Base-by-base conservation (phyloP, 2,797 vertebrate species). In the Rachycentron canadum region DNA sequence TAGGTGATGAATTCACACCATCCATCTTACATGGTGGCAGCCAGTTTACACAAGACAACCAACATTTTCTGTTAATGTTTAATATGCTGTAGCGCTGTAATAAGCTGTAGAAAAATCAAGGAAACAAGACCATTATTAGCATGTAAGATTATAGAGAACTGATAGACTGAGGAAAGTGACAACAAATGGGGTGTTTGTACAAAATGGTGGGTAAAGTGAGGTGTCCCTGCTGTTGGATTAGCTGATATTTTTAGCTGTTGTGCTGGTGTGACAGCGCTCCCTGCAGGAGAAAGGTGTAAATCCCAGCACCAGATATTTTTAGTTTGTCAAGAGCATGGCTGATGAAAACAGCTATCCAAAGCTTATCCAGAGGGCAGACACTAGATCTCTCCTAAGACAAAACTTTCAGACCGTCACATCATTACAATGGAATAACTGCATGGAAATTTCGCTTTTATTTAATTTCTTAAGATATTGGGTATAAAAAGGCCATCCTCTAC, bases 1-100 rank as follows among this genome's bases (percentile, higher is more conserved):
- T 89, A 88, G 91, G 93, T 84, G 91, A 94, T 86, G 84, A 86
- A 82, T 41, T 77, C 75, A 85, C 85, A 86, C 83, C 81, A 63
- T 73, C 86, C 81, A 80, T 86, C 66, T 75, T 75, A 83, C 56
- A 84, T 79, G 88, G 88, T 78, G 87, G 88, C 32, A 68, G 78
- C 69, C 65, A 38, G 83, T 77, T 87, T 73, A 89, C 85, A 91
- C 84, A 72, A 90, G 88, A 92, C 84, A 84, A 90, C 79, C 76
- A 87, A 90, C 69, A 49, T 69, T 82, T 87, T 64, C 78, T 69
- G 86, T 77, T 72, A 69, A 83, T 73, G 83, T 67, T 85, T 84
- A 64, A 63, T 76, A 88, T 57, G 77, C 76, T 82, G 83, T 72
- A 88, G 79, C 34, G 17, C 43, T 47, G 55, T 76, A 81, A 58